Evolutionary conservation across 2,797 vertebrate genomes (phyloP).

Genomic region (Anguilla marmorata): DNA sequence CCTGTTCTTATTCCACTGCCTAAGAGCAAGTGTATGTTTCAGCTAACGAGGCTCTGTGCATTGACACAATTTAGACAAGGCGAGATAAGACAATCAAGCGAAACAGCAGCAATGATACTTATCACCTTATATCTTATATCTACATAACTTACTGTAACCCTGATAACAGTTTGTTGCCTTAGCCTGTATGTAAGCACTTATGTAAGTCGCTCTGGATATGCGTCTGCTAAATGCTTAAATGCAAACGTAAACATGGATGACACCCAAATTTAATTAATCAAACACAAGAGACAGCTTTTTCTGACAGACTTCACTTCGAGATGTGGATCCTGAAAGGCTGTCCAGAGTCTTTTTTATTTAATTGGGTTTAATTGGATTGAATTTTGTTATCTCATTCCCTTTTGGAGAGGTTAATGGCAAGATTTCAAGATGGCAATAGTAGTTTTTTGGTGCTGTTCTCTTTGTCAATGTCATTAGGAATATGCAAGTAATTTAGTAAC

Average conservation of each 20-base stretch:
- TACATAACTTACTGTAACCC: not conserved
- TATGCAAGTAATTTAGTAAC: not conserved
- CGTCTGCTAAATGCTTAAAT: not conserved
- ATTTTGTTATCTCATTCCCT: not conserved
- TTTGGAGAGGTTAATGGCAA: not conserved
- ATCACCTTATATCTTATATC: not conserved
- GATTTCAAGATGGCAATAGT: not conserved
- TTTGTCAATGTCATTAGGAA: not conserved
- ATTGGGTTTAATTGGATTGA: not conserved
- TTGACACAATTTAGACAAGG: not conserved
- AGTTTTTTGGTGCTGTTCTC: not conserved
- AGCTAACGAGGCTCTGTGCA: not conserved
- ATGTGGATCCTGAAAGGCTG: constrained; percentile 1
- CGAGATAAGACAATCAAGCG: not conserved
- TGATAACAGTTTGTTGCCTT: not conserved
- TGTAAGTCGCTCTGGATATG: not conserved
- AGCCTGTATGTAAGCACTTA: not conserved
- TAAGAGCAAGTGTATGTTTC: not conserved
- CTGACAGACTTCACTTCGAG: not conserved
- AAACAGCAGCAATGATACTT: not conserved
- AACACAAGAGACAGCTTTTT: not conserved
- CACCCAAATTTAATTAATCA: not conserved
- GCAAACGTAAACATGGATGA: not conserved
- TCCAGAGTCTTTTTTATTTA: not conserved
- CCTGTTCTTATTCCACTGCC: not conserved